phyloP scores from a whole-genome alignment of 2,113 vertebrate genomes.

The Cairina moschata region DNA sequence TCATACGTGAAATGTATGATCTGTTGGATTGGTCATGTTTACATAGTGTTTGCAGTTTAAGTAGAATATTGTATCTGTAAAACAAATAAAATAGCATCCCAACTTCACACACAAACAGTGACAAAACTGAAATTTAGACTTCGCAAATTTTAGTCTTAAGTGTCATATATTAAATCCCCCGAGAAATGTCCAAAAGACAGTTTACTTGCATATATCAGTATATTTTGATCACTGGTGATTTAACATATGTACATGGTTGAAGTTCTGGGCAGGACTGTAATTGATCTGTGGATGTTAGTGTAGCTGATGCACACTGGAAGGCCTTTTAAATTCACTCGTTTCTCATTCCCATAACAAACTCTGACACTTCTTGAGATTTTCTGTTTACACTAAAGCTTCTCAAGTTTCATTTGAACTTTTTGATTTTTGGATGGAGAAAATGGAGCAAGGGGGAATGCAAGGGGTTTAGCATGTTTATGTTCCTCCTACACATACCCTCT shows the following conservation, averaged over 20 bases:
- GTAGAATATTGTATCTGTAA: background rate
- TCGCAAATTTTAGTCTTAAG: background rate
- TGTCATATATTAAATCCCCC: background rate
- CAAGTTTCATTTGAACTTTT: slow-evolving; percentile 27
- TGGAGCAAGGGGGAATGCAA: slow-evolving; percentile 18
- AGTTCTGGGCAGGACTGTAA: background rate
- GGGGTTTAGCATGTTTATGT: background rate
- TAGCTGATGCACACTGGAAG: background rate
- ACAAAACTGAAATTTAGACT: background rate
- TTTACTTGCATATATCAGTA: fast-evolving
- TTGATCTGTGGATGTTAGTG: background rate
- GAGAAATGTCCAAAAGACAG: background rate
- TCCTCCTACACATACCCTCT: slow-evolving; percentile 5
- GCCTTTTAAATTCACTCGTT: background rate
- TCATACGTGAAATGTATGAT: background rate
- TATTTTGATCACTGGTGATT: background rate
- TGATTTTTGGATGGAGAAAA: slow-evolving; percentile 13
- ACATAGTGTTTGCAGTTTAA: background rate
- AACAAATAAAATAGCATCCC: background rate
- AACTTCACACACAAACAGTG: background rate
- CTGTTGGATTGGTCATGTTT: background rate
- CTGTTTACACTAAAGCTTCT: background rate
- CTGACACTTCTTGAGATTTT: background rate
- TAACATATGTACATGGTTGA: background rate
- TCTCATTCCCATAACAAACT: background rate